These are phyloP conservation scores for Trissoscelio sp. DNA, from an alignment of 2,888 invertebrate species.

Conservation along the genomic window DNA sequence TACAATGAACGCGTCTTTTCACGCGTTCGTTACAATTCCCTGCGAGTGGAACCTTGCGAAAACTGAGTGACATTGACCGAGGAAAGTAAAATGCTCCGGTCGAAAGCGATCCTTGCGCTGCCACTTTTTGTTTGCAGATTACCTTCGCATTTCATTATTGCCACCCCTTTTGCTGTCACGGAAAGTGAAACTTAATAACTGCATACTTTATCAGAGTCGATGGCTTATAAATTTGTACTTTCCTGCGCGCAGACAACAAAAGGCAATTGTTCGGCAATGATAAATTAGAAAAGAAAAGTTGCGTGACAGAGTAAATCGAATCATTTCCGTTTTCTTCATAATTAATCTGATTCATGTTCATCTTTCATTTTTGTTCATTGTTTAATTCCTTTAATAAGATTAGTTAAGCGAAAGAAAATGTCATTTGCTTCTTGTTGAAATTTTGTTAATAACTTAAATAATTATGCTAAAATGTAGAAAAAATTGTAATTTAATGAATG, in stretches of 20 bases:
- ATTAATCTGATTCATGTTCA: not conserved
- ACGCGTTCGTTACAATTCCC: constrained; percentile 23
- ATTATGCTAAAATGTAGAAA: too few species aligned
- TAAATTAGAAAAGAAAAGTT: constrained; percentile 21
- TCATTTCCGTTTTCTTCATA: not conserved
- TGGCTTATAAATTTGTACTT: constrained; percentile 44
- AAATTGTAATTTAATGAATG: not conserved
- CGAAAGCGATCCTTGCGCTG: constrained; percentile 67
- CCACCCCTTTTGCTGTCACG: constrained; percentile 22
- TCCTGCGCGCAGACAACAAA: constrained; percentile 28
- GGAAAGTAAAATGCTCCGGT: constrained; percentile 72
- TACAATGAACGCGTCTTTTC: constrained; percentile 4
- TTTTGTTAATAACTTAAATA: too few species aligned
- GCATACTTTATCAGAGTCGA: constrained; percentile 21
- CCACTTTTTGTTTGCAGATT: constrained; percentile 36
- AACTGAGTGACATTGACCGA: constrained; percentile 76
- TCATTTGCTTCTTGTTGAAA: not conserved
- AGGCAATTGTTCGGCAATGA: constrained; percentile 15
- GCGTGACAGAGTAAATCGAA: constrained; percentile 5
- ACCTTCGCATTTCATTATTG: constrained; percentile 33
- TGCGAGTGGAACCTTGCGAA: constrained; percentile 49
- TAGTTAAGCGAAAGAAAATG: not conserved
- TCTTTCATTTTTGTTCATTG: not conserved
- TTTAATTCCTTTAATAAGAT: too few species aligned
- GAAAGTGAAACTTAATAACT: constrained; percentile 55